These are phyloP conservation scores for Chloroceryle amazona DNA, from an alignment of 2,797 vertebrate species.

Conservation along the genomic window DNA sequence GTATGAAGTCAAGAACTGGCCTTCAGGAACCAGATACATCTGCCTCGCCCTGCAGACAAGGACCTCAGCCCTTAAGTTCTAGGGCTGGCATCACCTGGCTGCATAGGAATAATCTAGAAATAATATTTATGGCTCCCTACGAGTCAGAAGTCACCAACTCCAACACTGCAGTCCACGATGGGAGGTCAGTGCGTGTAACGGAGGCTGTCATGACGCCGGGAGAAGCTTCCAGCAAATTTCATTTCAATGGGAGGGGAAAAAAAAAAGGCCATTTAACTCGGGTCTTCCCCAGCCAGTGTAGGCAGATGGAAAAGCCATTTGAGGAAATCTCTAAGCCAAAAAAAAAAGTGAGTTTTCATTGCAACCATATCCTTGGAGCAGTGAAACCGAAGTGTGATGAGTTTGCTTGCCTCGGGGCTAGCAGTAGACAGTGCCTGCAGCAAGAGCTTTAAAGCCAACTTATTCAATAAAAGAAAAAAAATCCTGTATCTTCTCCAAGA, in stretches of 20 bases:
- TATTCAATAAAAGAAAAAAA: neutral
- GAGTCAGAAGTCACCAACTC: neutral
- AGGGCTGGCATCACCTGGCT: neutral
- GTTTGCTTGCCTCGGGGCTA: neutral
- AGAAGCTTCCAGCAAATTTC: neutral
- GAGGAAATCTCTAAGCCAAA: neutral
- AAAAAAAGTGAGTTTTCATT: neutral
- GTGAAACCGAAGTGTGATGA: neutral
- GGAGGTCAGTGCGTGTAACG: rapidly evolving
- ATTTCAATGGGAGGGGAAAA: neutral
- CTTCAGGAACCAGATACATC: neutral
- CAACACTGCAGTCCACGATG: neutral
- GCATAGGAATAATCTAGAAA: neutral
- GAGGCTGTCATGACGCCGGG: rapidly evolving
- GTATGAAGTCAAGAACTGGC: neutral
- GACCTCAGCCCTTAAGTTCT: neutral
- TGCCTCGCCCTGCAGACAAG: neutral
- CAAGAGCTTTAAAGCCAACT: neutral
- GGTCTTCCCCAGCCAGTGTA: neutral
- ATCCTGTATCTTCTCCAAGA: neutral
- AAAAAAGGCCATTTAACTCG: neutral
- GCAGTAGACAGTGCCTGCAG: neutral
- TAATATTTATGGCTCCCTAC: rapidly evolving
- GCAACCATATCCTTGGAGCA: neutral
- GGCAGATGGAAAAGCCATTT: neutral